Evolutionary conservation across 1,140 invertebrate species (phyloP), one percentile per base, ranked within the genome.

Genomic region (Drosophila varians): DNA sequence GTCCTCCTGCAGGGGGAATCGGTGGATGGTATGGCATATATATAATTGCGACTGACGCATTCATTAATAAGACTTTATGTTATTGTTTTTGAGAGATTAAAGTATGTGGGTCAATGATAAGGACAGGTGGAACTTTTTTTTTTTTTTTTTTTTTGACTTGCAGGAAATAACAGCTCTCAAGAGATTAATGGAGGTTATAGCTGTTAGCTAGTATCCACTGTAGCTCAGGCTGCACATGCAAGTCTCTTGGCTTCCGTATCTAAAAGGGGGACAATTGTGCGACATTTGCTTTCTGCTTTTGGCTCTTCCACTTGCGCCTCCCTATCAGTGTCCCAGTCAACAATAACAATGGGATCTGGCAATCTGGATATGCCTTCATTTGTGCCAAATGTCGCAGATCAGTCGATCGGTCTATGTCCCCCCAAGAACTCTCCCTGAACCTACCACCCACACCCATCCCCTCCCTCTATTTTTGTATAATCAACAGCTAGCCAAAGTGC

Each of bases 241-340:
- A 40, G 21, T 34, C 26, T 45, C 28, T 70, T 23, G 25, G 48
- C 38, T 62, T 51, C 51, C 56, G 48, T 73, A 49, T 73, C 43
- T 48, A 69, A 42, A 69, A 57, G 56, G 19, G 49, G 43, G 31
- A 65, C 58, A 52, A 65, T 65, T 66, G 19, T 43, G 51, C 25
- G 34, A 31, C 42, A 26, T 25, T 56, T 49, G 23, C 43, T 56
- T 60, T 51, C 36, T 47, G 14, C 66, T 69, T 57, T 40, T 38
- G 18, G 11, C 34, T 21, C 21, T 21, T 21, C 2, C 21, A 2
- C 2, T 18, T n/a, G n/a, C n/a, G n/a, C n/a, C 1, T 42, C 38
- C 2, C 16, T 42, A 3, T 16, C 38, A 11, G 38, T 9, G 9
- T 40, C 12, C 28, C 53, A 12, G 40, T 46, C 14, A 58, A 4